Evolutionary conservation across 2,797 vertebrate genomes (phyloP), one percentile per base, ranked within the genome.

Genomic region (Rhinoraja longicauda): DNA sequence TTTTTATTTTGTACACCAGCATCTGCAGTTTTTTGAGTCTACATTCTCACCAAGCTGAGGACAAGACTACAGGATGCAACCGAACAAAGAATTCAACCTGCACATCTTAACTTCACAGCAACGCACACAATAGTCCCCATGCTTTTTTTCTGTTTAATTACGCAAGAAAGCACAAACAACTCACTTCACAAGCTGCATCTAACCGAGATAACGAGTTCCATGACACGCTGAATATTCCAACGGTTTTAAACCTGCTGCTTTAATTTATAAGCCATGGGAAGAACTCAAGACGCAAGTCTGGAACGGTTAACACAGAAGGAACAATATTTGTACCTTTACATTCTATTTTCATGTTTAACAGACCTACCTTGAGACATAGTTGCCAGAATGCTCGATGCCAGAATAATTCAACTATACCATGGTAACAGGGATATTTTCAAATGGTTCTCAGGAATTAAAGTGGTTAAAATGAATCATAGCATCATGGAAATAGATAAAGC

Each of bases 371-470:
- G 64, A 64, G 64, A 88, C n/a, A 36, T 88, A 67, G 84, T 36
- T 88, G 59, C 21, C 84, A 32, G 84, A 7, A 64, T 64, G n/a
- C 70, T 72, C 90, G 45, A 53, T 53, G 36, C 92, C 90, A 29
- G 70, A 73, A 92, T 92, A 92, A 73, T 75, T 73, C 72, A n/a
- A 57, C 70, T 73, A 92, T 88, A 15, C 84, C 84, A 88, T 88
- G 84, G 84, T 88, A 92, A 72, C 90, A 75, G 39, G 45, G 53
- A 75, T 92, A 92, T 73, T 73, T 92, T 92, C 70, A 75, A 92
- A 75, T 75, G 70, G 75, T 92, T 92, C 72, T 92, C 90, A 29
- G 72, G 45, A n/a, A 75, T 70, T 70, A 75, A 84, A 73, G 75
- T 75, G 90, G 39, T 70, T 92, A 75, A 92, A 92, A 75, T 53